These are phyloP conservation scores for Drosophila jambulina DNA, from an alignment of 1,140 invertebrate species.

Conservation along the genomic window DNA sequence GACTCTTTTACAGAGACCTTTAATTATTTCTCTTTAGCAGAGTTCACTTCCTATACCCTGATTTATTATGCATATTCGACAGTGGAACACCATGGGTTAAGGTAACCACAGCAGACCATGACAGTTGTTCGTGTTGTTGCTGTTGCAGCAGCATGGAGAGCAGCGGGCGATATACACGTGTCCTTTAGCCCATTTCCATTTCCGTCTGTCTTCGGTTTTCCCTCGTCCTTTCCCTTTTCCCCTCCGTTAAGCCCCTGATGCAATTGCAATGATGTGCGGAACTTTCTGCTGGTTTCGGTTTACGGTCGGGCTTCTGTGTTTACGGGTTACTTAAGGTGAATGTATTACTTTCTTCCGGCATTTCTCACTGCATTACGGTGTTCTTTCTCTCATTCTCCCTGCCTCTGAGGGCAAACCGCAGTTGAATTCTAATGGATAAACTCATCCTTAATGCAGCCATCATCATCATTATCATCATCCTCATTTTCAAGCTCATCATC, in stretches of 20 bases:
- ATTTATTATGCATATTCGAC: background rate
- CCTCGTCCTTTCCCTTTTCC: background rate
- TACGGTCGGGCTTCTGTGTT: constrained; percentile 27
- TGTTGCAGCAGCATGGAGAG: constrained; percentile 24
- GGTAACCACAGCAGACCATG: constrained; percentile 30
- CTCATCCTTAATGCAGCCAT: constrained; percentile 32
- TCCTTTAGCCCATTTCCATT: constrained; percentile 50
- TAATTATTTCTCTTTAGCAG: too few species aligned
- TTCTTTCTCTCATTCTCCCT: background rate
- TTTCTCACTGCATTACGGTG: constrained; percentile 47
- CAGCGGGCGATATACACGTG: constrained; percentile 40
- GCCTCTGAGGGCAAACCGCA: constrained; percentile 16
- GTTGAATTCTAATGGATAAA: constrained; percentile 36
- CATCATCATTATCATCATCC: constrained; percentile 8
- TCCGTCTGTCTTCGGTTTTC: constrained; percentile 28
- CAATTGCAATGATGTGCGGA: constrained; percentile 59
- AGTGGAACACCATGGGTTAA: constrained; percentile 18
- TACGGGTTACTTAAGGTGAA: constrained; percentile 62
- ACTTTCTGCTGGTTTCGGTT: constrained; percentile 35
- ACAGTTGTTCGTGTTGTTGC: constrained; percentile 38
- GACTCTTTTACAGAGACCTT: background rate
- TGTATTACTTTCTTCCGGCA: constrained; percentile 57
- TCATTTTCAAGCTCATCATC: constrained; percentile 20
- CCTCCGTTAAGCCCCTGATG: constrained; percentile 4
- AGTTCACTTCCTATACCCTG: background rate